Evolutionary conservation across 1,140 invertebrate species (phyloP).

Genomic region (Diploscapter pachys): DNA sequence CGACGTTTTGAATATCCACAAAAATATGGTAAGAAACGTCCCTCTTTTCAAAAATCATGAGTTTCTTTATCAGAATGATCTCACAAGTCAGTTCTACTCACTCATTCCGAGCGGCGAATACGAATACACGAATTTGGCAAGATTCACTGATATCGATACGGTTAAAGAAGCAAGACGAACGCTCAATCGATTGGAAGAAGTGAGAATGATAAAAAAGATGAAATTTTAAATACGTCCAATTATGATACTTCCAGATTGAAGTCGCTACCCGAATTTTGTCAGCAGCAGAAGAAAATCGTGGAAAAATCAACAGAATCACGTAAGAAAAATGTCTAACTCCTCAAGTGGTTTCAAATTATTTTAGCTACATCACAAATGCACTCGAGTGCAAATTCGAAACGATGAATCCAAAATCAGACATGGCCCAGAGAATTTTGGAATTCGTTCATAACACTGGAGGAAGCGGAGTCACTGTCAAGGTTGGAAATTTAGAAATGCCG

Average conservation of each 20-base stretch:
- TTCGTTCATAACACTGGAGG: slow-evolving; percentile 27
- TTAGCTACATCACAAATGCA: slow-evolving; percentile 31
- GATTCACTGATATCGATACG: slow-evolving; percentile 49
- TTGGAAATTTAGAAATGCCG: not conserved
- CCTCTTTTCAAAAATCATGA: not conserved
- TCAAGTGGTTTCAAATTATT: slow-evolving; percentile 2
- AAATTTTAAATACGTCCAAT: slow-evolving; percentile 7
- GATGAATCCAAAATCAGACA: slow-evolving; percentile 25
- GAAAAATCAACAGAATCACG: slow-evolving; percentile 6
- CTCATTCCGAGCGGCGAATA: slow-evolving; percentile 61
- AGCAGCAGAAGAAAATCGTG: slow-evolving; percentile 9
- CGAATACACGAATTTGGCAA: slow-evolving; percentile 59
- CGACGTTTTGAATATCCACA: slow-evolving; percentile 34
- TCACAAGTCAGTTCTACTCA: slow-evolving; percentile 63
- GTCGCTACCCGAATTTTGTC: slow-evolving; percentile 18
- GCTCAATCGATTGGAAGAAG: not conserved
- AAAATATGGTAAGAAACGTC: slow-evolving; percentile 20
- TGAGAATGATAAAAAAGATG: too few relatives aligned
- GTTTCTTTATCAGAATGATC: slow-evolving; percentile 45
- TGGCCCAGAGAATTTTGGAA: slow-evolving; percentile 33
- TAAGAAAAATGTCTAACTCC: not conserved
- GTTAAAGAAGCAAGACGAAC: not conserved
- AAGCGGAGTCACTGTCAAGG: not conserved
- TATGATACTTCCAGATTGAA: slow-evolving; percentile 9
- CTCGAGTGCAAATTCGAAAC: slow-evolving; percentile 30